phyloP scores from a whole-genome alignment of 2,888 invertebrate species.

The Proisotoma minuta region DNA sequence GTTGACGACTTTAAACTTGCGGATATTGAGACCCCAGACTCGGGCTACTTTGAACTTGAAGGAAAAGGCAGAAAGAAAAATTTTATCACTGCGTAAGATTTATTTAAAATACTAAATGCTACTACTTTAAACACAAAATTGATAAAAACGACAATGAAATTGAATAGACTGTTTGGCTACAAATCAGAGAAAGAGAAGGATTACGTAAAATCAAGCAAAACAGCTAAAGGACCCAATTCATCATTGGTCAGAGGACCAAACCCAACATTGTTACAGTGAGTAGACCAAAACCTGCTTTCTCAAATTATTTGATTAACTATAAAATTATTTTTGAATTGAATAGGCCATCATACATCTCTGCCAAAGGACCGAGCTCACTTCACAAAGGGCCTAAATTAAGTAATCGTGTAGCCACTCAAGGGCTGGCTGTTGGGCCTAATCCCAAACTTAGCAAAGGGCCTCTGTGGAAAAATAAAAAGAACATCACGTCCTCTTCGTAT shows the following conservation, averaged over 20 bases:
- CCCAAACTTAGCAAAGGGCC: constrained; percentile 39
- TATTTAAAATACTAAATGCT: constrained; percentile 15
- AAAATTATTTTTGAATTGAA: constrained; percentile 2
- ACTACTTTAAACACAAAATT: too few relatives aligned
- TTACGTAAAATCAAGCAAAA: constrained; percentile 31
- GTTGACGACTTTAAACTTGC: not conserved
- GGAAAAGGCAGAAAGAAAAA: constrained; percentile 42
- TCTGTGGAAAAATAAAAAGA: constrained; percentile 31
- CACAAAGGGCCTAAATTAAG: constrained; percentile 67
- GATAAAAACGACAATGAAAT: too few relatives aligned
- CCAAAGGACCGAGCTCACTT: constrained; percentile 47
- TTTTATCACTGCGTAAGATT: constrained; percentile 45
- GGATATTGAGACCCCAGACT: constrained; percentile 41
- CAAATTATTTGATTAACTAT: not conserved
- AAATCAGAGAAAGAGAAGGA: constrained; percentile 37
- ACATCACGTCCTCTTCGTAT: constrained; percentile 4
- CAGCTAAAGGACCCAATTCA: constrained; percentile 43
- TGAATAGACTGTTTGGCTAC: constrained; percentile 38
- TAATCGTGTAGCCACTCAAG: constrained; percentile 73
- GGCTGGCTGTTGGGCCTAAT: constrained; percentile 64
- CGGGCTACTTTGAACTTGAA: constrained; percentile 45
- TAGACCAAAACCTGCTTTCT: not conserved
- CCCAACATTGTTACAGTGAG: constrained; percentile 44
- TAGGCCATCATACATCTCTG: constrained; percentile 41
- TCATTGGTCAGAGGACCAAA: constrained; percentile 43